A percentile compares a stretch with the other conserved stretches of the same genome.
phyloP scores from a whole-genome alignment of 2,797 vertebrate genomes.

The Platyrinchus mystaceus region DNA sequence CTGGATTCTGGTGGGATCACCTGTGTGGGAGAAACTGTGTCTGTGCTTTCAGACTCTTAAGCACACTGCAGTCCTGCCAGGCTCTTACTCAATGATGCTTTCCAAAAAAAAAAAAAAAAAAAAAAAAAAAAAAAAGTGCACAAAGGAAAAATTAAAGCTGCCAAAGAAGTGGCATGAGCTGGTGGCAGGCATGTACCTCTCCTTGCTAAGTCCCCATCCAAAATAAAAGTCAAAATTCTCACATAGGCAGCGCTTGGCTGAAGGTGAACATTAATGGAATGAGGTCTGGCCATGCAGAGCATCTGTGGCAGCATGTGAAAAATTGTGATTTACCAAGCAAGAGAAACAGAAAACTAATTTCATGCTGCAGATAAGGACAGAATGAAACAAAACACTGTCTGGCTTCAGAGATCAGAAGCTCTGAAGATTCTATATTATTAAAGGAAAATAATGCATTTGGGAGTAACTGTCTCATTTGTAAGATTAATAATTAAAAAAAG shows the following conservation, averaged over 20 bases:
- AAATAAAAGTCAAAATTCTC: neutral
- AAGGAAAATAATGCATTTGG: neutral
- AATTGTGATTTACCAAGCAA: neutral
- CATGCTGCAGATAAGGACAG: neutral
- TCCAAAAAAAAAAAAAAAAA: neutral
- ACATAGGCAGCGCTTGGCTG: neutral
- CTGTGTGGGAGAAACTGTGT: neutral
- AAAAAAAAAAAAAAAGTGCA: neutral
- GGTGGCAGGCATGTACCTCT: neutral
- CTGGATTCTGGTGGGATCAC: neutral
- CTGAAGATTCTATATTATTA: neutral
- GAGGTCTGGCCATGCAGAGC: neutral
- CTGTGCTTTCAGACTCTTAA: neutral
- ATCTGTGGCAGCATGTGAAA: neutral
- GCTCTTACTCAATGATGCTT: neutral
- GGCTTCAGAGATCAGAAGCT: neutral
- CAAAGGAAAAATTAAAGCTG: neutral
- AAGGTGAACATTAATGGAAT: neutral
- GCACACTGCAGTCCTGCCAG: neutral
- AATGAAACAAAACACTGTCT: constrained; percentile 3
- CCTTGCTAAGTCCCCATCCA: neutral
- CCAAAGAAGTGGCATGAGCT: neutral
- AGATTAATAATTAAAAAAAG: neutral
- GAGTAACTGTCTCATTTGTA: neutral
- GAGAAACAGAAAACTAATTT: constrained; percentile 28